These are phyloP conservation scores for Dromius quadrimaculatus DNA, from an alignment of 2,888 invertebrate species.

Conservation along the genomic window DNA sequence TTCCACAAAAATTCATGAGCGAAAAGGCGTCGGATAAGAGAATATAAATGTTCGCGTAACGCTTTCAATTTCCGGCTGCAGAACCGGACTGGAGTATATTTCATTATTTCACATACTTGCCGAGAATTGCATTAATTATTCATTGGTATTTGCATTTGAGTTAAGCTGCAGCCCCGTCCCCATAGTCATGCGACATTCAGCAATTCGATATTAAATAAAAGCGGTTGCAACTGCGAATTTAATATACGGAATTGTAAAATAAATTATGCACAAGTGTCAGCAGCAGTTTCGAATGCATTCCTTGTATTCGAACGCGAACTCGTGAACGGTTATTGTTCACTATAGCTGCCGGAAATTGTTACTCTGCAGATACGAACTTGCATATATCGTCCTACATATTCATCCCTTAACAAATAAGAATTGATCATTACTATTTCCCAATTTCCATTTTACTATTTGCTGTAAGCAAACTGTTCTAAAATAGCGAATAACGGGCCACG, in stretches of 20 bases:
- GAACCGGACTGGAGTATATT: slow-evolving; percentile 29
- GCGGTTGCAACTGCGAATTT: slow-evolving; percentile 18
- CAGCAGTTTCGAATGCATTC: slow-evolving; percentile 41
- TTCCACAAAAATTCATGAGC: slow-evolving; percentile 45
- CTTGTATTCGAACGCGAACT: slow-evolving; percentile 25
- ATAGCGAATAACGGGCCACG: too few species aligned
- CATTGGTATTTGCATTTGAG: slow-evolving; percentile 34
- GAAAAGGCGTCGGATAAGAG: slow-evolving; percentile 33
- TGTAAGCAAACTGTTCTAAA: too few species aligned
- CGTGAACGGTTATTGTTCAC: slow-evolving; percentile 15
- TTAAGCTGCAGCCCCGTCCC: not conserved
- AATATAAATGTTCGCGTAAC: slow-evolving; percentile 42
- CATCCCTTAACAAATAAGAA: too few species aligned
- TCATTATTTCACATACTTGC: slow-evolving; percentile 34
- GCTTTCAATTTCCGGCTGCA: slow-evolving; percentile 43
- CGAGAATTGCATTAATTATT: slow-evolving; percentile 40
- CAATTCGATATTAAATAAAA: slow-evolving; percentile 38
- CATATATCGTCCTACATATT: too few species aligned
- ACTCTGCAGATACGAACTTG: not conserved
- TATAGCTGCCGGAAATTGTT: slow-evolving; percentile 29
- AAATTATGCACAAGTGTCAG: slow-evolving; percentile 43
- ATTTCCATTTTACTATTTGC: too few species aligned
- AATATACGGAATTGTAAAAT: slow-evolving; percentile 44
- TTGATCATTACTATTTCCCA: too few species aligned
- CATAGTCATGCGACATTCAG: slow-evolving; percentile 1